A percentile compares a stretch with the other conserved stretches of the same genome.
These are phyloP conservation scores for Agelastica alni DNA, from an alignment of 2,888 invertebrate genomes.

Conservation along the genomic window DNA sequence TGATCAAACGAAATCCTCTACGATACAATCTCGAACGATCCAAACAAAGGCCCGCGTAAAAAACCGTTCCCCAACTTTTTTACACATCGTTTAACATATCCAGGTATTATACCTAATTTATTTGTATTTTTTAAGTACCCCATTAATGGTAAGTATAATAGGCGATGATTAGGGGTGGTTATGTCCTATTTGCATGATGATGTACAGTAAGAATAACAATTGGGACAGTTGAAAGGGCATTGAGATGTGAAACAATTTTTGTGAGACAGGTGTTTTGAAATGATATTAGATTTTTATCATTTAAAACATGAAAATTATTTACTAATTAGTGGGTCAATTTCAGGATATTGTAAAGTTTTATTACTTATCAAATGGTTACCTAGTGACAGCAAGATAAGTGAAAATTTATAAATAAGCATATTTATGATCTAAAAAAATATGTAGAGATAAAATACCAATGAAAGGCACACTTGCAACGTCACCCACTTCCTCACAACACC, in stretches of 20 bases:
- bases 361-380: no score
- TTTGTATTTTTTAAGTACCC: conserved; percentile 29
- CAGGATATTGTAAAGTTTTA: no score
- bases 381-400: no score
- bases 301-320: conserved; percentile 8
- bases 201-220: conserved; percentile 30
- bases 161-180: conserved; percentile 13
- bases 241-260: conserved; percentile 27
- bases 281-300: conserved; percentile 16
- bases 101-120: conserved; percentile 20
- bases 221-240: conserved; percentile 17
- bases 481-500: no score
- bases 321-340: conserved; percentile 7
- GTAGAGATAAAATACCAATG: no score
- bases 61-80: conserved; percentile 22
- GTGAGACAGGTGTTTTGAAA: conserved; percentile 28
- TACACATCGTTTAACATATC: conserved; percentile 31
- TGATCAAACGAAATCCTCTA: no score
- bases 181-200: conserved; percentile 34
- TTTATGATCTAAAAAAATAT: no score
- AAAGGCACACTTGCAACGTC: no score
- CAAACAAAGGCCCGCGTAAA: conserved; percentile 9
- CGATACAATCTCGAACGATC: no score
- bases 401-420: no score
- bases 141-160: conserved; percentile 17